These are phyloP conservation scores for Himalopsyche kuldschensis DNA, from an alignment of 2,888 invertebrate genomes.

Conservation along the genomic window DNA sequence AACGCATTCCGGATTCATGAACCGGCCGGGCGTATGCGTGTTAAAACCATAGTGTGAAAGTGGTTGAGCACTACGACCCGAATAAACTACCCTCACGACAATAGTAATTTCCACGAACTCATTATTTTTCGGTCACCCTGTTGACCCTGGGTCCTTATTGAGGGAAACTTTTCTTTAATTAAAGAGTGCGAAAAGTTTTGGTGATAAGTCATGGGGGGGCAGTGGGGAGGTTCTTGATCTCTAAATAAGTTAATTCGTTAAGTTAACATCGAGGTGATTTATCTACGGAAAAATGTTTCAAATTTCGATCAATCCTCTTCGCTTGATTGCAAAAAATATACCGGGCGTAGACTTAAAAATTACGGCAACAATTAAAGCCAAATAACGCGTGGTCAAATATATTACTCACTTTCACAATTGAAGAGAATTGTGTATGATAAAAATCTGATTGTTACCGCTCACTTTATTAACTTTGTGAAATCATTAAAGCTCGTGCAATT, in stretches of 20 bases:
- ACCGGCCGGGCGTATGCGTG: background rate
- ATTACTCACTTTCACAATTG: too few relatives aligned
- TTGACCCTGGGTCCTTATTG: background rate
- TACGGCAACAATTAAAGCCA: too few relatives aligned
- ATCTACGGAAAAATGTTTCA: background rate
- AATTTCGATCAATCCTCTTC: background rate
- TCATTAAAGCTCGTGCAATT: too few relatives aligned
- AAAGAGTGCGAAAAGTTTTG: background rate
- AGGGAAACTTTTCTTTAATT: background rate
- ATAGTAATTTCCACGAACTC: background rate
- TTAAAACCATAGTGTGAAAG: background rate
- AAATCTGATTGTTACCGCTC: too few relatives aligned
- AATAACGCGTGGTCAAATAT: too few relatives aligned
- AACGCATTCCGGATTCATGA: background rate
- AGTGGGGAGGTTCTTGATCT: background rate
- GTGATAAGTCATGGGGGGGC: background rate
- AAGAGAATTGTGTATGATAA: too few relatives aligned
- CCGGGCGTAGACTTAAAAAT: too few relatives aligned
- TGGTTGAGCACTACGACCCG: background rate
- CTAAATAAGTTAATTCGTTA: background rate
- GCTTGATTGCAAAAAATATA: too few relatives aligned
- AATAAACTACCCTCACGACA: background rate
- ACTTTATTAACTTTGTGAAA: too few relatives aligned
- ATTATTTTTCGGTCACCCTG: background rate
- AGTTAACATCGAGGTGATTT: background rate